These are phyloP conservation scores for Drosophila setosimentum DNA, from an alignment of 2,888 invertebrate genomes.

Conservation along the genomic window DNA sequence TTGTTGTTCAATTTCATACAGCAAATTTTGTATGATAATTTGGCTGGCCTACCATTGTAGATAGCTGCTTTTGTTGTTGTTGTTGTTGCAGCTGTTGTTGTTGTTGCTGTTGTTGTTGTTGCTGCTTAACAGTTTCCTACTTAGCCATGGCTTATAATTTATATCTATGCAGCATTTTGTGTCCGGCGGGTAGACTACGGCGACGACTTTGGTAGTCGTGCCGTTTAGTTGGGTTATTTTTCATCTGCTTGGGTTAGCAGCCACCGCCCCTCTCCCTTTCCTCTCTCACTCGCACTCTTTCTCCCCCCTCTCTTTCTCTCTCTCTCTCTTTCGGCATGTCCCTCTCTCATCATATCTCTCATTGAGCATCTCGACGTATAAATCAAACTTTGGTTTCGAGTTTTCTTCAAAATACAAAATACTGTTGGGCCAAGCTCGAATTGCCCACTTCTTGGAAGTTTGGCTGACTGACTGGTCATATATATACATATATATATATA, in stretches of 20 bases:
- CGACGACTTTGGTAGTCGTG: conserved; percentile 69
- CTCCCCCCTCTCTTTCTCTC: not conserved
- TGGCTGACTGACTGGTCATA: conserved; percentile 14
- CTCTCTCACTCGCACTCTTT: not conserved
- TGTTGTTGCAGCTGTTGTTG: not conserved
- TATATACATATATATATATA: not conserved
- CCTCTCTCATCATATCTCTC: conserved; percentile 56
- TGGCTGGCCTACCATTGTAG: conserved; percentile 51
- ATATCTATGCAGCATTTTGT: conserved; percentile 62
- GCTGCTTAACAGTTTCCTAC: conserved; percentile 68
- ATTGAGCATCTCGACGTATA: conserved; percentile 77
- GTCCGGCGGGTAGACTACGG: conserved; percentile 46
- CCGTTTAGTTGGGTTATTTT: conserved; percentile 60
- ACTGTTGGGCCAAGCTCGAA: conserved; percentile 64
- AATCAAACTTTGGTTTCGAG: conserved; percentile 74
- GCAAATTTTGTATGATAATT: conserved; percentile 17
- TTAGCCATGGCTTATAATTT: conserved; percentile 77
- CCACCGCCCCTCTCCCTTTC: not conserved
- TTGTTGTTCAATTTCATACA: not conserved
- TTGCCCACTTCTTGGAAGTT: conserved; percentile 72
- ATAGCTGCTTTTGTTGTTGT: conserved; percentile 23
- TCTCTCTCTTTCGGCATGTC: not conserved
- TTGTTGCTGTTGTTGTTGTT: conserved; percentile 8
- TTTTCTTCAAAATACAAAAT: conserved; percentile 58
- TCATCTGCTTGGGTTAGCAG: conserved; percentile 21